A percentile compares a stretch with the other conserved stretches of the same genome.
Evolutionary conservation across 2,797 vertebrate species (phyloP).

Genomic region (Adelosebastes latens): DNA sequence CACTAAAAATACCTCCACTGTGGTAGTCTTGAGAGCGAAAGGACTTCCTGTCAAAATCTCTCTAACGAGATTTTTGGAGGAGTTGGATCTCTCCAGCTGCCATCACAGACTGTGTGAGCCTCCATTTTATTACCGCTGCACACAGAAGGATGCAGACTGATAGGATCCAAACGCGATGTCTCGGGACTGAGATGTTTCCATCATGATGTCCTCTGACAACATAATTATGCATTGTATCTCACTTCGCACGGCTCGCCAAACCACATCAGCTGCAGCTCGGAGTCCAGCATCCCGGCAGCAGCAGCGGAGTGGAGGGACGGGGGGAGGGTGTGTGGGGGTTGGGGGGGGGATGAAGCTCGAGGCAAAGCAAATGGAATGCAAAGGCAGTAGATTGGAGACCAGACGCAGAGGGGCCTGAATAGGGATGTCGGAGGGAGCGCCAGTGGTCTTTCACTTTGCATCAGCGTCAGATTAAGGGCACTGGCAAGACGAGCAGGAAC

Average conservation of each 20-base stretch:
- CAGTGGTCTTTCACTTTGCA: slow-evolving; percentile 78
- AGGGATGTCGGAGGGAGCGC: slow-evolving; percentile 66
- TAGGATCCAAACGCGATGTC: slow-evolving; percentile 35
- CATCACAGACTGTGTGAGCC: slow-evolving; percentile 36
- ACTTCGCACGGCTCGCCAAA: slow-evolving; percentile 67
- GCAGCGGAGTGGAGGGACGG: background rate
- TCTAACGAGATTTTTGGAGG: slow-evolving; percentile 31
- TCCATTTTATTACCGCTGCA: slow-evolving; percentile 62
- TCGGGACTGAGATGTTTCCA: slow-evolving; percentile 61
- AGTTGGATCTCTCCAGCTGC: slow-evolving; percentile 22
- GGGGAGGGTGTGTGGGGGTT: background rate
- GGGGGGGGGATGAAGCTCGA: slow-evolving; percentile 2
- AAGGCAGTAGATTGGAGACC: slow-evolving; percentile 62
- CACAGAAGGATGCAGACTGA: slow-evolving; percentile 47
- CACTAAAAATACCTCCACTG: slow-evolving; percentile 25
- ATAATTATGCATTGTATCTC: slow-evolving; percentile 80
- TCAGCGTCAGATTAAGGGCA: slow-evolving; percentile 76
- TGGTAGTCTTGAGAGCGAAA: slow-evolving; percentile 13
- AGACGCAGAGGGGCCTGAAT: slow-evolving; percentile 50
- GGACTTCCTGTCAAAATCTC: slow-evolving; percentile 38
- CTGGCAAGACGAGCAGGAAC: slow-evolving; percentile 55
- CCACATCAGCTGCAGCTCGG: slow-evolving; percentile 66
- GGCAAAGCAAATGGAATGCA: slow-evolving; percentile 71
- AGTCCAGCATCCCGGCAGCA: slow-evolving; percentile 60
- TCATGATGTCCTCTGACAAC: slow-evolving; percentile 75